Percentiles rank a stretch among this genome's conserved stretches.
Evolutionary conservation across 2,888 invertebrate species (phyloP).

Genomic region (Bombyx huttoni): DNA sequence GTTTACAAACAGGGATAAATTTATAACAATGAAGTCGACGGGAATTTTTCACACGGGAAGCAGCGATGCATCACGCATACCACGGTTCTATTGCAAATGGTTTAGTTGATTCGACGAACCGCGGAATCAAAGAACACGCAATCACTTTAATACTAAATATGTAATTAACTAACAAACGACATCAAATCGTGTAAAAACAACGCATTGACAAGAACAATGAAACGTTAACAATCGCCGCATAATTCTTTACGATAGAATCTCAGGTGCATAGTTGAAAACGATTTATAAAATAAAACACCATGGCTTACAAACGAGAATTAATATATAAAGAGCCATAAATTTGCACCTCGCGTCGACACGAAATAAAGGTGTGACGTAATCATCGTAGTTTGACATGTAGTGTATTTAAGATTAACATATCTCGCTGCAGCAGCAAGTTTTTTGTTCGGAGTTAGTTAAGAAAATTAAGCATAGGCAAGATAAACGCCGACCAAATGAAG

Average conservation of each 20-base stretch:
- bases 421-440: neutral
- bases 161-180: neutral
- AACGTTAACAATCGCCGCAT: neutral
- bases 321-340: neutral
- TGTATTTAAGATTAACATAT: neutral
- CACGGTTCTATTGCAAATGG: conserved; percentile 50
- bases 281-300: neutral
- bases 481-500: conserved; percentile 18
- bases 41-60: conserved; percentile 56
- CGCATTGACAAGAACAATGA: neutral
- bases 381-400: neutral
- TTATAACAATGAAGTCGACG: conserved; percentile 47
- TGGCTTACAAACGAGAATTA: neutral
- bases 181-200: neutral
- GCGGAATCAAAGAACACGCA: conserved; percentile 38
- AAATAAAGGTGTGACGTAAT: neutral
- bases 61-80: conserved; percentile 52
- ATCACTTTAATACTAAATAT: conserved; percentile 13
- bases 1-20: conserved; percentile 37
- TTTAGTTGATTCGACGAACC: conserved; percentile 30
- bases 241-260: neutral
- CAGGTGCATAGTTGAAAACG: neutral
- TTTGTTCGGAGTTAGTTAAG: conserved; percentile 1
- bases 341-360: neutral
- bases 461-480: conserved; percentile 14